Conservation (phyloP, 1,140 invertebrate genomes). For the Trypoxylus dichotomus region DNA sequence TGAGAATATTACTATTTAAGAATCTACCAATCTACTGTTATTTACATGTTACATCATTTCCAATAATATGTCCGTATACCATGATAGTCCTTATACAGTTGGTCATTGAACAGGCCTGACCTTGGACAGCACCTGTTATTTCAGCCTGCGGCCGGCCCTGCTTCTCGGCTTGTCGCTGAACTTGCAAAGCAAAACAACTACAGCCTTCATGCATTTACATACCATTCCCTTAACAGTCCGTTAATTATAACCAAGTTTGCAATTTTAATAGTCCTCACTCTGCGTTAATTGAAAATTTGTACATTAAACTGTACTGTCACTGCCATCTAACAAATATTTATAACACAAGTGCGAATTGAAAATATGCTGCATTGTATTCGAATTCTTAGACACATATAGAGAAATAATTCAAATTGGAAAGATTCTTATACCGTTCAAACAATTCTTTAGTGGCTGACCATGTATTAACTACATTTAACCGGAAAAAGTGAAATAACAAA, state of each 20-base stretch:
- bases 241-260: conserved; percentile 28
- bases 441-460: too few relatives aligned
- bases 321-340: too few relatives aligned
- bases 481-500: not conserved
- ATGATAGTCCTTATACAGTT: conserved; percentile 22
- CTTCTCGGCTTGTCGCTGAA: conserved; percentile 42
- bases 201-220: conserved; percentile 31
- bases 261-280: not conserved
- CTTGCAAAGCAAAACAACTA: conserved; percentile 36
- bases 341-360: too few relatives aligned
- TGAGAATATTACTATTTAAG: too few relatives aligned
- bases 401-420: too few relatives aligned
- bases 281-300: not conserved
- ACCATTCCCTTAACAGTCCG: conserved; percentile 33
- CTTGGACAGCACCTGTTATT: conserved; percentile 41
- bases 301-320: not conserved
- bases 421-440: too few relatives aligned
- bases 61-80: not conserved
- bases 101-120: conserved; percentile 45
- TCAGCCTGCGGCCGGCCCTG: conserved; percentile 38
- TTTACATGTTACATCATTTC: not conserved
- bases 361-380: too few relatives aligned
- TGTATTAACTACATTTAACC: not conserved
- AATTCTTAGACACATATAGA: too few relatives aligned
- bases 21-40: not conserved